Evolutionary conservation across 2,888 invertebrate genomes (phyloP).

Genomic region (Apocheima hispidaria): DNA sequence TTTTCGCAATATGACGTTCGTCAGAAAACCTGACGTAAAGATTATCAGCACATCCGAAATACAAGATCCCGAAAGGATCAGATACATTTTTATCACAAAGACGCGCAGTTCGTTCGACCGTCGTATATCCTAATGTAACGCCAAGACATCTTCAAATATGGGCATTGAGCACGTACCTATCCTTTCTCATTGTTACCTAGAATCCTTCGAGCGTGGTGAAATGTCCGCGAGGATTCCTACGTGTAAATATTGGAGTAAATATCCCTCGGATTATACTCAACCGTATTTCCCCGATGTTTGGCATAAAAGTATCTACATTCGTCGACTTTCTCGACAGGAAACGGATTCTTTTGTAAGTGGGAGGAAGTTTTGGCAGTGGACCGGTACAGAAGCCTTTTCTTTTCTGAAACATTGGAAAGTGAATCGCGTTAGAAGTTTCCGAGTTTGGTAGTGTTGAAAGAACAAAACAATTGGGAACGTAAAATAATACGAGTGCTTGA

Average conservation of each 20-base stretch:
- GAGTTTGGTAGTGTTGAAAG: constrained; percentile 19
- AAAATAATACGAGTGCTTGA: constrained; percentile 9
- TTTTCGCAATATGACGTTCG: not conserved
- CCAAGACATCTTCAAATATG: constrained; percentile 13
- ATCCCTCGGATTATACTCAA: constrained; percentile 23
- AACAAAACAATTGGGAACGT: not conserved
- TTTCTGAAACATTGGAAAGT: constrained; percentile 35
- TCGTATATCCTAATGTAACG: constrained; percentile 28
- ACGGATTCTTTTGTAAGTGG: constrained; percentile 39
- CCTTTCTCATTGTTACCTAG: constrained; percentile 32
- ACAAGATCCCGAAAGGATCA: constrained; percentile 2
- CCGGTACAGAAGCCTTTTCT: constrained; percentile 31
- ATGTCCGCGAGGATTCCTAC: constrained; percentile 24
- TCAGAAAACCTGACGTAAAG: not conserved
- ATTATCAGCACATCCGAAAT: constrained; percentile 6
- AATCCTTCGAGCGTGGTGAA: constrained; percentile 21
- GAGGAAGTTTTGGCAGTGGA: constrained; percentile 39
- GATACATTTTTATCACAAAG: constrained; percentile 15
- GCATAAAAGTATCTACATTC: constrained; percentile 37
- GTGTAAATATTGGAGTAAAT: constrained; percentile 34
- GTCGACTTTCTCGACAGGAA: constrained; percentile 37
- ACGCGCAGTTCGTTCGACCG: constrained; percentile 12
- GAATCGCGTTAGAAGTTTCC: constrained; percentile 19
- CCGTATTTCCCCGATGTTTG: constrained; percentile 18
- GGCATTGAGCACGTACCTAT: constrained; percentile 19